These are phyloP conservation scores for Dolichallabes microphthalmus DNA, from an alignment of 2,113 vertebrate species.

Conservation along the genomic window DNA sequence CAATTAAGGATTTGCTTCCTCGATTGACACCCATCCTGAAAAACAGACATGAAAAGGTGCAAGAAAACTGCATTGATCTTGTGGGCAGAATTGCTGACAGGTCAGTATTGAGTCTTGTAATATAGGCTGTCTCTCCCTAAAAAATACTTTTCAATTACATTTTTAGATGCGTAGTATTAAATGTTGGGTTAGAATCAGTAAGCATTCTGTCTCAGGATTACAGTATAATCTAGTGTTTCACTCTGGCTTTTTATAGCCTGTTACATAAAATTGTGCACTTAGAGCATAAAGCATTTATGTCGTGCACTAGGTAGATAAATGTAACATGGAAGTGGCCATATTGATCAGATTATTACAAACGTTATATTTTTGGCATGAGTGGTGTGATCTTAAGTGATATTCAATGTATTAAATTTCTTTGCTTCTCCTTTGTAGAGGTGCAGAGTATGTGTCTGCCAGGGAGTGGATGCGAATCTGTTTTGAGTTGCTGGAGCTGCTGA, in stretches of 20 bases:
- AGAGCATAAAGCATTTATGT: background rate
- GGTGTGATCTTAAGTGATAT: background rate
- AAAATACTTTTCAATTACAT: background rate
- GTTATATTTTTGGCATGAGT: background rate
- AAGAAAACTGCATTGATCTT: slow-evolving; percentile 98
- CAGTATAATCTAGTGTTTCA: background rate
- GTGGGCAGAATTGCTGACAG: slow-evolving; percentile 97
- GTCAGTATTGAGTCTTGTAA: slow-evolving; percentile 63
- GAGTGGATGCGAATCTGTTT: slow-evolving; percentile 99
- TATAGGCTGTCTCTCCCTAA: background rate
- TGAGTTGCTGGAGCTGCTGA: slow-evolving; percentile 92
- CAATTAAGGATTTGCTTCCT: slow-evolving; percentile 96
- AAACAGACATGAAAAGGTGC: slow-evolving; percentile 98
- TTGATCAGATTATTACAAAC: background rate
- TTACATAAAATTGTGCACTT: background rate
- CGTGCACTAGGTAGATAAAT: background rate
- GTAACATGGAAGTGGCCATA: background rate
- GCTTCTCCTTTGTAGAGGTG: slow-evolving; percentile 77
- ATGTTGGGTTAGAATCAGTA: background rate
- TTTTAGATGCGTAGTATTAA: background rate
- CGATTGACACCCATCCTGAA: slow-evolving; percentile 96
- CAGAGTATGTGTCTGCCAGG: slow-evolving; percentile 97
- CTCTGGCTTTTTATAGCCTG: background rate
- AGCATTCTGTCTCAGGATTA: background rate
- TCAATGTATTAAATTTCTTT: background rate